A percentile compares a stretch with the other conserved stretches of the same genome.
These are phyloP conservation scores for Zaprionus capensis DNA, from an alignment of 1,140 invertebrate genomes.

Conservation along the genomic window DNA sequence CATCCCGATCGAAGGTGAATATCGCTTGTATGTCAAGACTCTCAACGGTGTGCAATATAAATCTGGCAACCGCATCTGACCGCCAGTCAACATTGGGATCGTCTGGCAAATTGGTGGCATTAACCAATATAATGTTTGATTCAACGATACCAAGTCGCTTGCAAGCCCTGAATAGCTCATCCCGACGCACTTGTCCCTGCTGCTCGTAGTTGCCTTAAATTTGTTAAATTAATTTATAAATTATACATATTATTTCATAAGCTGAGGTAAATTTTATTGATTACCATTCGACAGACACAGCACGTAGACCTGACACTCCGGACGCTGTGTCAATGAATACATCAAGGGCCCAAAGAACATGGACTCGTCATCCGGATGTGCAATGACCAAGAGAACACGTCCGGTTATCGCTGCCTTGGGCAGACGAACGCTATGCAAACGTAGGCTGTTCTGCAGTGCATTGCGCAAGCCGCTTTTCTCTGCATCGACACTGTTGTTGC, in stretches of 20 bases:
- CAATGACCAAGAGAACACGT: slow-evolving; percentile 92
- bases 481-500: slow-evolving; percentile 15
- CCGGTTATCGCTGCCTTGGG: slow-evolving; percentile 59
- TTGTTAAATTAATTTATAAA: slow-evolving; percentile 12
- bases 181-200: slow-evolving; percentile 88
- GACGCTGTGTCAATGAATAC: slow-evolving; percentile 88
- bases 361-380: slow-evolving; percentile 98
- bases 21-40: slow-evolving; percentile 91
- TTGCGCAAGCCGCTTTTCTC: slow-evolving; percentile 28
- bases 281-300: slow-evolving; percentile 94
- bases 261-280: slow-evolving; percentile 15
- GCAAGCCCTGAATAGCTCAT: slow-evolving; percentile 93
- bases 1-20: slow-evolving; percentile 96
- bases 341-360: slow-evolving; percentile 99
- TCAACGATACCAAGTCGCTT: slow-evolving; percentile 90
- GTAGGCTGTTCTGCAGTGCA: slow-evolving; percentile 48
- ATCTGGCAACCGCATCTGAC: slow-evolving; percentile 88
- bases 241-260: slow-evolving; percentile 10
- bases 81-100: slow-evolving; percentile 91
- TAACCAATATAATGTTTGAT: slow-evolving; percentile 90
- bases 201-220: slow-evolving; percentile 89
- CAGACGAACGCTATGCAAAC: slow-evolving; percentile 70
- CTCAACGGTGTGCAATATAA: slow-evolving; percentile 90
- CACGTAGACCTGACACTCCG: slow-evolving; percentile 89
- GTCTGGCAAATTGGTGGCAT: slow-evolving; percentile 90